Percentiles rank a stretch among this genome's conserved stretches.
Evolutionary conservation across 2,888 invertebrate species (phyloP).

Genomic region (Odontomyia ornata): DNA sequence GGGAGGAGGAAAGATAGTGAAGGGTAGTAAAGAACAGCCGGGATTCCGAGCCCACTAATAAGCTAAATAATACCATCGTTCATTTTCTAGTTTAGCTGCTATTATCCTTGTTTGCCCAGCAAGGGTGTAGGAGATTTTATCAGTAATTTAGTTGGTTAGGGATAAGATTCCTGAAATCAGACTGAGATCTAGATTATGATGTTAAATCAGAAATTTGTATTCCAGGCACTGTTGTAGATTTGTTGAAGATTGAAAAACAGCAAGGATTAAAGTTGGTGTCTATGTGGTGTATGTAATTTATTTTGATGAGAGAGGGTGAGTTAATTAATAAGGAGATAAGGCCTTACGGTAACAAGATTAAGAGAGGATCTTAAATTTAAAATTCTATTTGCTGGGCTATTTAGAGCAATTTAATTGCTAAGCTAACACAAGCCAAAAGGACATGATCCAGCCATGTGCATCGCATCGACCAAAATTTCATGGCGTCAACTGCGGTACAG

Average conservation of each 20-base stretch:
- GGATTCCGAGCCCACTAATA: not conserved
- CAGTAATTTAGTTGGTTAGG: not conserved
- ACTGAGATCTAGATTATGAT: not conserved
- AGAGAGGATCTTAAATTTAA: too few relatives aligned
- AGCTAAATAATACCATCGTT: conserved; percentile 21
- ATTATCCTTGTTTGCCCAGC: conserved; percentile 1
- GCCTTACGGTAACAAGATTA: too few relatives aligned
- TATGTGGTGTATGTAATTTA: too few relatives aligned
- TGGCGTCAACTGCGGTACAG: too few relatives aligned
- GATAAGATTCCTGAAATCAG: not conserved
- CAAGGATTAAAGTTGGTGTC: too few relatives aligned
- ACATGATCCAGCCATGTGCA: too few relatives aligned
- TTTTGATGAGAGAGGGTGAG: too few relatives aligned
- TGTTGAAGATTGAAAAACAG: not conserved
- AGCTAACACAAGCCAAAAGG: too few relatives aligned
- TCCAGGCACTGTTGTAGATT: not conserved
- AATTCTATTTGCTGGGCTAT: too few relatives aligned
- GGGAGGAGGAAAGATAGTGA: not conserved
- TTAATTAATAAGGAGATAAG: too few relatives aligned
- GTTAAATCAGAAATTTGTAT: conserved; percentile 22
- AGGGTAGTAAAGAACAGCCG: not conserved
- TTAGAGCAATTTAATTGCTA: too few relatives aligned
- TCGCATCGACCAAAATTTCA: too few relatives aligned
- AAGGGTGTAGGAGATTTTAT: not conserved
- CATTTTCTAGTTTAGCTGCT: conserved; percentile 24